These are phyloP conservation scores for Mugil cephalus DNA, from an alignment of 2,113 vertebrate genomes.

Conservation along the genomic window DNA sequence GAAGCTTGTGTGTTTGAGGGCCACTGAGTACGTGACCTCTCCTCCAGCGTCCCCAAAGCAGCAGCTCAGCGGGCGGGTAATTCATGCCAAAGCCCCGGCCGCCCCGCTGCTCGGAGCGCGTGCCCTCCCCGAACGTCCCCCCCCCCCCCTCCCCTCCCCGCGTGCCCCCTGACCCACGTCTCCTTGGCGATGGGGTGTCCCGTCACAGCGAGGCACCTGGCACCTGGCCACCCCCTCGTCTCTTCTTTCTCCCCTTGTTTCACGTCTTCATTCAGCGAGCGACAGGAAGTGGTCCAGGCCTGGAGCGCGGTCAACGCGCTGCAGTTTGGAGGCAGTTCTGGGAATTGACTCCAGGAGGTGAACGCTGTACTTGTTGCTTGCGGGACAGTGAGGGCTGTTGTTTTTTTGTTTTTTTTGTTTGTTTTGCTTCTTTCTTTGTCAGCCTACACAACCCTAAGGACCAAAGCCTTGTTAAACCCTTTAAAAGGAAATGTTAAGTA, in stretches of 20 bases:
- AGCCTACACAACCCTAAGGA: too few species aligned
- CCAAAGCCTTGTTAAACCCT: too few species aligned
- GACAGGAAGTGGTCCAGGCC: conserved; percentile 28
- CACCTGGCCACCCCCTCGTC: conserved; percentile 80
- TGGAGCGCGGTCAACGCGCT: too few species aligned
- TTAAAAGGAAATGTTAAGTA: too few species aligned
- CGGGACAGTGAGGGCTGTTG: too few species aligned
- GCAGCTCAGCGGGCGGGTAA: conserved; percentile 62
- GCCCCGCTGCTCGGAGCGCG: conserved; percentile 60
- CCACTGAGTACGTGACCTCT: conserved; percentile 73
- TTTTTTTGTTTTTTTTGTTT: not conserved
- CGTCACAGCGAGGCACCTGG: conserved; percentile 70
- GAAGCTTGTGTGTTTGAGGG: conserved; percentile 66
- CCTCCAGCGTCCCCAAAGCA: conserved; percentile 49
- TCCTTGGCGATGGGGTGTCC: conserved; percentile 60
- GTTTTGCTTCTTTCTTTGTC: too few species aligned
- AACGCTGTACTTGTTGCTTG: too few species aligned
- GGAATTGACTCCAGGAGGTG: too few species aligned
- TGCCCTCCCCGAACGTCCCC: conserved; percentile 25
- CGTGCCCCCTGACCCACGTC: conserved; percentile 58
- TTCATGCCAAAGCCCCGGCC: conserved; percentile 67
- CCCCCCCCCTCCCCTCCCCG: not conserved
- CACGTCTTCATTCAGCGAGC: conserved; percentile 57
- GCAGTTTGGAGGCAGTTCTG: too few species aligned
- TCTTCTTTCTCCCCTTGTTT: conserved; percentile 28